Percentiles rank a stretch among this genome's conserved stretches.
Conservation (phyloP, 2,888 invertebrate genomes). For the Cantharis rustica region DNA sequence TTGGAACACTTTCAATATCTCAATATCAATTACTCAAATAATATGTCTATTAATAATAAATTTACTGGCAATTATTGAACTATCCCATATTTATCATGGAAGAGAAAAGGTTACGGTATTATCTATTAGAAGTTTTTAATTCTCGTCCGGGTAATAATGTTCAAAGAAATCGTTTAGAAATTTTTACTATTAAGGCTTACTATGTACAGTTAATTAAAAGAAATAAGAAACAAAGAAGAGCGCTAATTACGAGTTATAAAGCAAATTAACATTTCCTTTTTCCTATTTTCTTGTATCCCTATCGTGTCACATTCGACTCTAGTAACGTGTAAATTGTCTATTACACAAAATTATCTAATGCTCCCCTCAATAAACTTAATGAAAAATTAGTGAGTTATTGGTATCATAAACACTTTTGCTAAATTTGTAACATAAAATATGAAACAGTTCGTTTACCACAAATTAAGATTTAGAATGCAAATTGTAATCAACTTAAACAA, state of each 20-base stretch:
- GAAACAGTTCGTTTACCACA: neutral
- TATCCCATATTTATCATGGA: too few species aligned
- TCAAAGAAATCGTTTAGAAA: too few species aligned
- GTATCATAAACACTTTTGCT: constrained; percentile 4
- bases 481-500: neutral
- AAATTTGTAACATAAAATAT: neutral
- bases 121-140: too few species aligned
- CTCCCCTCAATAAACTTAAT: neutral
- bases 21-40: too few species aligned
- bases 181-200: too few species aligned
- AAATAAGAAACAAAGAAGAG: neutral
- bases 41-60: too few species aligned
- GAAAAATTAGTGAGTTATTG: neutral
- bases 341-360: neutral
- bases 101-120: too few species aligned
- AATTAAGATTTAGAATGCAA: neutral
- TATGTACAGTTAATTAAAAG: neutral
- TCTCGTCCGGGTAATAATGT: too few species aligned
- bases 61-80: too few species aligned
- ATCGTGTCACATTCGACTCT: neutral
- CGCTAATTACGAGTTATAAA: neutral
- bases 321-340: neutral
- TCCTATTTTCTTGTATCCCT: neutral
- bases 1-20: too few species aligned
- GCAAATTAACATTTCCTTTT: neutral